These are phyloP conservation scores for Oscheius onirici DNA, from an alignment of 2,888 invertebrate genomes.

Conservation along the genomic window DNA sequence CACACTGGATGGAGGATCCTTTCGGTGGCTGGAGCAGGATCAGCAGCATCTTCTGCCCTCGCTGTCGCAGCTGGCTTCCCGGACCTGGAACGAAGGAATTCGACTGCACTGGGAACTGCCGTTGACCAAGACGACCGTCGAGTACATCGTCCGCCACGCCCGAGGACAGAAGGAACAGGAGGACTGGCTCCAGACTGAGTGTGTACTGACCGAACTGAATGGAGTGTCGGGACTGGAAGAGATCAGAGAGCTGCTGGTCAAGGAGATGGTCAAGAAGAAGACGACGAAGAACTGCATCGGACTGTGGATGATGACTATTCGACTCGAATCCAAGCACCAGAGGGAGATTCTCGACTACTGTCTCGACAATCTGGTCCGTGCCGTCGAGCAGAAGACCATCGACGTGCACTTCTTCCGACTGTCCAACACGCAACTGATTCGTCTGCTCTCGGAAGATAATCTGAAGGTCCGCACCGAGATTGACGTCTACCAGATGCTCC, in stretches of 20 bases:
- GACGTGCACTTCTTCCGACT: slow-evolving; percentile 8
- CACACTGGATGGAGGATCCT: background rate
- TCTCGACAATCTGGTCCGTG: background rate
- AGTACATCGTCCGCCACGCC: background rate
- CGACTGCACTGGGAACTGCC: slow-evolving; percentile 8
- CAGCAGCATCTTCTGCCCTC: slow-evolving; percentile 5
- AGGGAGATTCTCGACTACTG: background rate
- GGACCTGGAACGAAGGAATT: background rate
- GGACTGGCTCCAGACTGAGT: slow-evolving; percentile 8
- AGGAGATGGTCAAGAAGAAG: background rate
- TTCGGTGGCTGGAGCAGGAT: slow-evolving; percentile 4
- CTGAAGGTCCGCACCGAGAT: background rate
- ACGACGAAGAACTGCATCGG: slow-evolving; percentile 5
- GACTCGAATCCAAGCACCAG: background rate
- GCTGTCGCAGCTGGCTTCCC: background rate
- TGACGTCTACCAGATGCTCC: background rate
- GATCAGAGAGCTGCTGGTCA: background rate
- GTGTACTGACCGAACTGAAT: slow-evolving; percentile 1
- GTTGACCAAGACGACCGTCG: background rate
- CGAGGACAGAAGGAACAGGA: background rate
- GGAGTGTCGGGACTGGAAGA: background rate
- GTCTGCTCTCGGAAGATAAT: slow-evolving; percentile 2
- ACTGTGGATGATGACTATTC: background rate
- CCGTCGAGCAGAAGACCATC: slow-evolving; percentile 10
- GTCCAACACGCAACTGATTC: background rate